Evolutionary conservation across 2,797 vertebrate species (phyloP).

Genomic region (Knipowitschia caucasica): DNA sequence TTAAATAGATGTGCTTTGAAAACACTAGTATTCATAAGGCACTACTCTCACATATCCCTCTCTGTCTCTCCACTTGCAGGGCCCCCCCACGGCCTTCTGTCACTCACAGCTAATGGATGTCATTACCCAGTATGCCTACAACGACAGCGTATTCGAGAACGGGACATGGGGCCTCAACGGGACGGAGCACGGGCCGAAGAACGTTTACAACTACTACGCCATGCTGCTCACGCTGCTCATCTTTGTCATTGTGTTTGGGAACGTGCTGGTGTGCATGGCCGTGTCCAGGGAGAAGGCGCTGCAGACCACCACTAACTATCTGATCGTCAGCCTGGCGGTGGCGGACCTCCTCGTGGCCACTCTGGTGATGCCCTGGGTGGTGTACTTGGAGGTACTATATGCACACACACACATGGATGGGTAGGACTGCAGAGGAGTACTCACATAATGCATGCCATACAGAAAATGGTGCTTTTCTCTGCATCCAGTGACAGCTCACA

Average conservation of each 20-base stretch:
- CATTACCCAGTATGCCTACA: constrained; percentile 88
- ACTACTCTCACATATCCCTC: background rate
- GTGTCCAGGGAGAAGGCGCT: constrained; percentile 94
- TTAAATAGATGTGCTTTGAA: background rate
- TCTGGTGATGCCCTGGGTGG: constrained; percentile 96
- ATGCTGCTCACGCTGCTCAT: constrained; percentile 96
- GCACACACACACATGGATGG: background rate
- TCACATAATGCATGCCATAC: constrained; percentile 1
- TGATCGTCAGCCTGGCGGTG: constrained; percentile 95
- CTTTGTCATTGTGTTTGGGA: constrained; percentile 95
- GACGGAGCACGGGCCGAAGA: constrained; percentile 72
- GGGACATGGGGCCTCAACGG: constrained; percentile 81
- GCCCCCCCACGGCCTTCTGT: constrained; percentile 61
- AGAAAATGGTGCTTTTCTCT: too few species aligned
- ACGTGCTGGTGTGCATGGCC: constrained; percentile 96
- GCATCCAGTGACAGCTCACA: too few species aligned
- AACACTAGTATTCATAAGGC: constrained; percentile 8
- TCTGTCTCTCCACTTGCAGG: constrained; percentile 52
- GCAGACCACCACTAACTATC: constrained; percentile 98
- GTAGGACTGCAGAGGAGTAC: too few species aligned
- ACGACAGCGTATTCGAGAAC: constrained; percentile 81
- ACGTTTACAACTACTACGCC: constrained; percentile 95
- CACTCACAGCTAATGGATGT: constrained; percentile 88
- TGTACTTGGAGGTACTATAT: constrained; percentile 86
- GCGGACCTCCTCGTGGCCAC: constrained; percentile 96